phyloP scores from a whole-genome alignment of 2,113 vertebrate genomes.

The Sorex fumeus region DNA sequence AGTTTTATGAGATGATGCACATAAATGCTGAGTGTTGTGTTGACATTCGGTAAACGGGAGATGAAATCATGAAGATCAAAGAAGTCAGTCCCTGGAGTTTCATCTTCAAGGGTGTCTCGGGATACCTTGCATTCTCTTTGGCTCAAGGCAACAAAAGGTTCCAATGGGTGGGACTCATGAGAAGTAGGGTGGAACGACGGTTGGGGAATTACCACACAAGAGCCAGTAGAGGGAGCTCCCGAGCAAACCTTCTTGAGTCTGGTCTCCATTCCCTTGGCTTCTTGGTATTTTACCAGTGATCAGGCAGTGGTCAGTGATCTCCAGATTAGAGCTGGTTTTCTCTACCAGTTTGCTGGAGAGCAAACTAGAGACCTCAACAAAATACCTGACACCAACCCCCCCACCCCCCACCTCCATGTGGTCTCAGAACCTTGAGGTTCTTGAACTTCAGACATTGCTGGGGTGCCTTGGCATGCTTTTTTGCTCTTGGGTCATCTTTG shows the following conservation, averaged over 20 bases:
- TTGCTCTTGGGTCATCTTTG: not conserved
- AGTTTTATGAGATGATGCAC: constrained; percentile 25
- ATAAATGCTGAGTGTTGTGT: constrained; percentile 17
- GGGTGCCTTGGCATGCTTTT: not conserved
- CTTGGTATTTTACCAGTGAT: not conserved
- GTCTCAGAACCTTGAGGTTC: constrained; percentile 1
- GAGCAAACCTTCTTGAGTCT: constrained; percentile 54
- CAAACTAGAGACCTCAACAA: not conserved
- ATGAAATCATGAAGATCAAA: constrained; percentile 46
- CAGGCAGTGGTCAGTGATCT: too few relatives aligned
- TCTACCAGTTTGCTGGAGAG: constrained; percentile 21
- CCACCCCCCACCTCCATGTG: not conserved
- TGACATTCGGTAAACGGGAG: constrained; percentile 1
- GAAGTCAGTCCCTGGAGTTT: not conserved
- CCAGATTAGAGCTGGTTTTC: not conserved
- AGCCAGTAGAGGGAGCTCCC: constrained; percentile 82
- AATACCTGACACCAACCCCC: not conserved
- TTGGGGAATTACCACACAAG: constrained; percentile 43
- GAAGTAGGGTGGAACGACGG: not conserved
- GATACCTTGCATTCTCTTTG: constrained; percentile 6
- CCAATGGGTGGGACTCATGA: not conserved
- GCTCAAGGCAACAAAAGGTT: constrained; percentile 8
- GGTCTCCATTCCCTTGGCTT: constrained; percentile 46
- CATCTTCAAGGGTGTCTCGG: not conserved
- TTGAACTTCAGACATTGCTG: constrained; percentile 9